Base-by-base conservation (phyloP, 1,140 invertebrate genomes). In the Dendrolimus punctatus region DNA sequence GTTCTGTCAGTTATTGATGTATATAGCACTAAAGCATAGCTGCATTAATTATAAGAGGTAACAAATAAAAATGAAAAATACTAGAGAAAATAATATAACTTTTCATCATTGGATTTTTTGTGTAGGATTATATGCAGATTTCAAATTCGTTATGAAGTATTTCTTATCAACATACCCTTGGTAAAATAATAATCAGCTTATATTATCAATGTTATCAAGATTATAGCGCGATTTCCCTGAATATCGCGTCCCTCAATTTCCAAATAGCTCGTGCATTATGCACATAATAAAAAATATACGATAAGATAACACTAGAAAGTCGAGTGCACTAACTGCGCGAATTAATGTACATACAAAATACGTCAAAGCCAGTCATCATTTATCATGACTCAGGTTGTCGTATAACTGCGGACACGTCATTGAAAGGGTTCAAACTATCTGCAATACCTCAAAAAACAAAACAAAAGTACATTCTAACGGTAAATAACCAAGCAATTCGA, bases 381-480 rank as follows among this genome's bases (percentile, higher is more conserved):
- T 6, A 46, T 23, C 38, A 8, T 8, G 10, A 36, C 46, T 7
- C 36, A 37, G 7, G 5, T 37, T 4, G 38, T 2, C 10, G 38
- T 6, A 6, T 36, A 23, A 46, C 46, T 8, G 23, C 23, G 8
- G 46, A 46, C 36, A 46, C 38, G 46, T 46, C 36, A 46, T 46
- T 46, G 7, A 23, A 46, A 37, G 6, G 36, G 36, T 36, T 46
- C 8, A 37, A 38, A 37, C 10, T 36, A 37, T 46, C 38, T 46
- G 46, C 46, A 46, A 23, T 23, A 55, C 38, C 46, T 46, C 53
- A 49, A 49, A 62, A 64, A 68, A 53, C 50, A 6, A 52, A 46
- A 58, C 64, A 64, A 67, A 60, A 64, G 46, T 49, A 51, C 50
- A 56, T 66, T 57, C 64, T 73, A 77, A 73, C 73, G 64, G 71